Evolutionary conservation across 2,888 invertebrate genomes (phyloP).

Genomic region (Cactoblastis cactorum): DNA sequence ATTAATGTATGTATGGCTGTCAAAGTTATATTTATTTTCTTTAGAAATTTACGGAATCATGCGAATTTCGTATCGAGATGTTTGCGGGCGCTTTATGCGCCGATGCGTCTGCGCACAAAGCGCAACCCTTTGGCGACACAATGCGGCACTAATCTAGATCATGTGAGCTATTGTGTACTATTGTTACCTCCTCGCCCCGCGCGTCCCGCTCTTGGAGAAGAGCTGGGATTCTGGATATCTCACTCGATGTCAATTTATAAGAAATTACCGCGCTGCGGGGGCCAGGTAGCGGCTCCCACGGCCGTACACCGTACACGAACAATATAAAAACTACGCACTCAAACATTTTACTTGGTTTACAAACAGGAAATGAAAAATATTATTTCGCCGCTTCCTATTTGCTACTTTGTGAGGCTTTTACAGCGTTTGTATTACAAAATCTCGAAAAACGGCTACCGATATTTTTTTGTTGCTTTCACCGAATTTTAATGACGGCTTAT

Average conservation of each 20-base stretch:
- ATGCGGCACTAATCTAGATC: conserved; percentile 78
- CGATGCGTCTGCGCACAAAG: conserved; percentile 55
- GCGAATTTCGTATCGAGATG: conserved; percentile 70
- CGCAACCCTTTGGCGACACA: conserved; percentile 77
- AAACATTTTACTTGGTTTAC: conserved; percentile 46
- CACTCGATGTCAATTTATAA: conserved; percentile 78
- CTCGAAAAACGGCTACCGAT: conserved; percentile 38
- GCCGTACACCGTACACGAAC: conserved; percentile 39
- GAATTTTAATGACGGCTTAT: conserved; percentile 40
- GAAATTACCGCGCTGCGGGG: conserved; percentile 68
- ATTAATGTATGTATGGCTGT: conserved; percentile 69
- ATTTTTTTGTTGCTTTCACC: conserved; percentile 41
- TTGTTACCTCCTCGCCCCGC: conserved; percentile 41
- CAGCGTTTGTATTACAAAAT: conserved; percentile 31
- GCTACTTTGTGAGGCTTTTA: conserved; percentile 37
- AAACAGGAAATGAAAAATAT: conserved; percentile 76
- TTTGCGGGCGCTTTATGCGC: conserved; percentile 65
- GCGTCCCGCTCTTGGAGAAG: conserved; percentile 44
- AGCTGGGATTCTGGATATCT: conserved; percentile 61
- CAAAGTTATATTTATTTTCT: conserved; percentile 79
- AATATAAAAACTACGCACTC: conserved; percentile 63
- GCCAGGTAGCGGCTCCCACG: conserved; percentile 75
- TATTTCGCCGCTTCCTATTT: conserved; percentile 57
- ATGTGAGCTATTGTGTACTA: conserved; percentile 67
- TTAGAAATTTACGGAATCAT: conserved; percentile 75